Base-by-base conservation (phyloP, 2,888 invertebrate genomes). In the Aphelenchoides bicaudatus region DNA sequence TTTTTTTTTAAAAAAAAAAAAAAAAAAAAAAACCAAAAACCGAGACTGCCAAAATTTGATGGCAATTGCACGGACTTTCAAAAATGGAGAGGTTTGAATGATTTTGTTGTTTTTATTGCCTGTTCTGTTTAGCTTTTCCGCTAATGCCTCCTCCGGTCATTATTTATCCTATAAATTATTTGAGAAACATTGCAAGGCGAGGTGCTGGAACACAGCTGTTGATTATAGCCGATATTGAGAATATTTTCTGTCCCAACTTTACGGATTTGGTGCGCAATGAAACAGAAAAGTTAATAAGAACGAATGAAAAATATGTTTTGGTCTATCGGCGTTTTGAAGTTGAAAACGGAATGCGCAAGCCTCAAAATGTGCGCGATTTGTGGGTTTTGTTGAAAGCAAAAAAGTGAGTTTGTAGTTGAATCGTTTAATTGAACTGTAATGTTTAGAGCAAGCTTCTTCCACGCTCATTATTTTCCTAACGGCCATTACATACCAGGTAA, bases 211-310 rank as follows among this genome's bases (percentile, higher is more conserved):
- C 67, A 1, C 31, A 23, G 5, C 52, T 63, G 8, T 67, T 68
- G 25, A 59, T 63, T 10, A 56, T 63, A 6, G 62, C 67, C 19
- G 63, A 63, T 39, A 38, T 65, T 21, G 63, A 63, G 48, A 63
- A 68, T 43, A 47, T 68, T 25, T 63, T 68, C 27, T 61, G 61
- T 1, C 13, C 6, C 2, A 49, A 46, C 13, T 63, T 63, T 60
- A 21, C 57, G 3, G 8, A 66, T 19, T 43, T 51, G 29, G 37
- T 55, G 8, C 27, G 61, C 29, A 67, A 62, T 29, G 55, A 31
- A 23, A 67, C 62, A 3, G 19, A 39, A 27, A 23, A 29, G 28
- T 10, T 62, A 47, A 19, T 62, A 5, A 21, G 31, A 6, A 23
- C 52, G 2, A 27, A 8, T 1, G 52, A 51, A 19, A 51, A 34